Base-by-base conservation (phyloP, 2,888 invertebrate genomes). In the Dolomedes plantarius region DNA sequence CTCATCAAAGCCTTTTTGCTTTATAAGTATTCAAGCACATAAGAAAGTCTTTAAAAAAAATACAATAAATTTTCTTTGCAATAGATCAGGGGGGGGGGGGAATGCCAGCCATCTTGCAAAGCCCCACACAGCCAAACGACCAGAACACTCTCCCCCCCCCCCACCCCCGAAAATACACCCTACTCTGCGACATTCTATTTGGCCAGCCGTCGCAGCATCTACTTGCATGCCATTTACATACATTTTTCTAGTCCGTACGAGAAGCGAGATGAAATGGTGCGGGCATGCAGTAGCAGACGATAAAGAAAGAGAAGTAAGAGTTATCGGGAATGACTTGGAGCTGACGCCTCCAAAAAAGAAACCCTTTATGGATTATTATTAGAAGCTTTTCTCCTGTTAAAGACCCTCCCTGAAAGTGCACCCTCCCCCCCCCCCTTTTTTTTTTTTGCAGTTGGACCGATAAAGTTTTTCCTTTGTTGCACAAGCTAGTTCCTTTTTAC, bases 331-430 rank as follows among this genome's bases (percentile, higher is more conserved):
- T 56, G 56, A 56, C 56, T 56, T 6, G 56, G 23, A 56, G 56
- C 56, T 56, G 56, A 56, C 56, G 56, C 56, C 23, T 56, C 1
- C 3, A 23, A 56, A 56, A 56, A n/a, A 2, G 23, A 56, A 19
- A 36, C 32, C 36, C 67, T 67, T 67, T 67, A 67, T 32, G 67
- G 67, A 67, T 67, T 67, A 67, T 67, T 67, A 67, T 67, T 67
- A 67, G 67, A 67, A 67, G 67, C 23, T 67, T 67, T 67, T 67
- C 67, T 67, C 32, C 67, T 32, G n/a, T 36, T 36, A 67, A 67
- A 67, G 32, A 31, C 67, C 67, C 67, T n/a, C n/a, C 23, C 56
- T 56, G 23, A n/a, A n/a, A n/a, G n/a, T n/a, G 36, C 36, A 36
- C 36, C 9, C 6, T 9, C 9, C 5, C 36, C 36, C 36, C 23